Percentiles rank a stretch among this genome's conserved stretches.
Conservation (phyloP, 2,797 vertebrate genomes). For the Euthynnus affinis region DNA sequence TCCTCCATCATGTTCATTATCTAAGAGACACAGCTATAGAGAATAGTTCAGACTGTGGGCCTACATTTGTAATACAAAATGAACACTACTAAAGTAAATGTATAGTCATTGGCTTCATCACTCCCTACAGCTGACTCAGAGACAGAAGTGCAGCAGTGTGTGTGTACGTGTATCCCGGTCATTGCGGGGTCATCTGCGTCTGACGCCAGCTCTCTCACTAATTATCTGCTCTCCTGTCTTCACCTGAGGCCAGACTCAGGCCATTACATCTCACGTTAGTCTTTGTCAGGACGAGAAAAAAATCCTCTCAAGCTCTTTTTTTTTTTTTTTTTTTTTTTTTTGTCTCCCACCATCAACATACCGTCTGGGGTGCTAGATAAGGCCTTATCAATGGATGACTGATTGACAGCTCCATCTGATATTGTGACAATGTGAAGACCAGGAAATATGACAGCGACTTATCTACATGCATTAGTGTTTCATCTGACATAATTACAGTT, state of each 20-base stretch:
- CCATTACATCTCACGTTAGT: slow-evolving; percentile 39
- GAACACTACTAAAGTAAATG: not conserved
- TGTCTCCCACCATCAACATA: slow-evolving; percentile 25
- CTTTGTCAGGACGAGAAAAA: slow-evolving; percentile 41
- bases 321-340: not conserved
- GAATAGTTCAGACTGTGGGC: not conserved
- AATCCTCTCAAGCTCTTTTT: slow-evolving; percentile 31
- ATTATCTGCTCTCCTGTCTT: slow-evolving; percentile 64
- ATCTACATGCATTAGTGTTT: not conserved
- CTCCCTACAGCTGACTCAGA: slow-evolving; percentile 22
- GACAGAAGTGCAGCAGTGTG: too few relatives aligned
- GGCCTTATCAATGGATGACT: slow-evolving; percentile 39
- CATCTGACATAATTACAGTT: slow-evolving; percentile 2
- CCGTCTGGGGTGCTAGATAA: slow-evolving; percentile 42
- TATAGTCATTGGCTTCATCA: slow-evolving; percentile 6
- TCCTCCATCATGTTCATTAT: not conserved
- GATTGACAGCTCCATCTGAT: slow-evolving; percentile 63
- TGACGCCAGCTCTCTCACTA: slow-evolving; percentile 62
- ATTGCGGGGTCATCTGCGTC: slow-evolving; percentile 54
- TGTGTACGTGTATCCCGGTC: too few relatives aligned
- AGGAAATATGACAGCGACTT: slow-evolving; percentile 18
- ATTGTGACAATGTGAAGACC: slow-evolving; percentile 7
- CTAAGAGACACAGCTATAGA: too few relatives aligned
- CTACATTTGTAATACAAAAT: not conserved
- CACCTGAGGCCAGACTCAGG: slow-evolving; percentile 54